Conservation (phyloP, 2,797 vertebrate genomes). For the Alosa sapidissima region DNA sequence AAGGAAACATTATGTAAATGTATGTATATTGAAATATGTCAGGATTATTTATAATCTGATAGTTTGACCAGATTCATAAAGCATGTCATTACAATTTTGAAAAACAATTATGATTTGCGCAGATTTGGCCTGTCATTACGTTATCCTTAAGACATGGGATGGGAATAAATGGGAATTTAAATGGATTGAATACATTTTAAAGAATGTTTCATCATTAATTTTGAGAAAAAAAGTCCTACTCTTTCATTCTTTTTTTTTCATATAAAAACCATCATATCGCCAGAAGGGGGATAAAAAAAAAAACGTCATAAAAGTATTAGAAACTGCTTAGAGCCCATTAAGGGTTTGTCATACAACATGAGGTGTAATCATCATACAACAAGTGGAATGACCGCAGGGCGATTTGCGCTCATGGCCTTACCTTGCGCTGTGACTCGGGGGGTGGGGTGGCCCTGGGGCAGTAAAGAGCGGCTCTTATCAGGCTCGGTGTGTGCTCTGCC, state of each 20-base stretch:
- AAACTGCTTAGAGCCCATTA: neutral
- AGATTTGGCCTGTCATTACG: neutral
- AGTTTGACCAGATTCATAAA: neutral
- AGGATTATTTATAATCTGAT: neutral
- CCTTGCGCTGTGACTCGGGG: neutral
- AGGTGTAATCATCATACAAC: neutral
- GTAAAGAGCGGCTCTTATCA: neutral
- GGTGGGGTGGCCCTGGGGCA: neutral
- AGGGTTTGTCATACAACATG: neutral
- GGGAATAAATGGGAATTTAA: neutral
- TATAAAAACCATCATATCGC: neutral
- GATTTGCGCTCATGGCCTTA: neutral
- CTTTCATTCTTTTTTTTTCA: neutral
- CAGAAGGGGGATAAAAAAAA: too few relatives aligned
- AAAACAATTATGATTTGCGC: neutral
- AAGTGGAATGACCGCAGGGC: neutral
- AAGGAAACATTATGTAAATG: neutral
- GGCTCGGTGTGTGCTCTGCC: constrained; percentile 15
- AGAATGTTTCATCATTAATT: neutral
- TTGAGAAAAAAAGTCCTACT: too few relatives aligned
- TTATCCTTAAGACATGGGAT: too few relatives aligned
- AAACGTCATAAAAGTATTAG: neutral
- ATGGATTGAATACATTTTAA: neutral
- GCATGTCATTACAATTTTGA: neutral
- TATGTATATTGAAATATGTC: neutral